Evolutionary conservation across 2,888 invertebrate species (phyloP), one percentile per base, ranked within the genome.

Genomic region (Lasioglossum vierecki): DNA sequence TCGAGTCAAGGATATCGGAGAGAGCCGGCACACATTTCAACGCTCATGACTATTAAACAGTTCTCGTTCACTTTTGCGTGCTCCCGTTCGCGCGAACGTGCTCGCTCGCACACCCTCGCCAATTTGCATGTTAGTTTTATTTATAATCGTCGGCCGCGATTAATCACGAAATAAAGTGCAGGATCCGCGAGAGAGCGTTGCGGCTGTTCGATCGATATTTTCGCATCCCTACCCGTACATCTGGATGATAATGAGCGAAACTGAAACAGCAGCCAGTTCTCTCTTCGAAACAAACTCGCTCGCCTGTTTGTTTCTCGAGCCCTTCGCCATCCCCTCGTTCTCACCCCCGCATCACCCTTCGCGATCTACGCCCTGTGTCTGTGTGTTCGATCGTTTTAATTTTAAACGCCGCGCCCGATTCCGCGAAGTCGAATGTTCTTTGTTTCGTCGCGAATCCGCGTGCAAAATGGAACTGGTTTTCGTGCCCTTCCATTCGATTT

Each of bases 161-260:
- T 84, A 85, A 85, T 85, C 70, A 66, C 49, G 77, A 66, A 79
- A 80, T 53, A 49, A 80, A 77, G 44, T n/a, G 41, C 53, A 35
- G 49, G 39, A 68, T 53, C 53, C 53, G 53, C 15, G 26, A 30
- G 26, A 57, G 22, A 22, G 60, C 60, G 60, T 60, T 22, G 74
- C 63, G 49, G 76, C 53, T 1, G 53, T 49, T 22, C 53, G 53
- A 77, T 88, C 83, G 75, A 80, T 78, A 82, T 86, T 81, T 83
- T 81, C 72, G 77, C 15, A 18, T 35, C 15, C 66, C 49, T 63
- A 30, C 66, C 46, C 39, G n/a, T 44, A 80, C 72, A 76, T 81
- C 74, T 74, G 79, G 68, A 76, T 83, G 75, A 76, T 82, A 83
- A 89, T 82, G 79, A 89, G 70, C 68, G 71, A 44, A 79, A 39